Evolutionary conservation across 2,797 vertebrate genomes (phyloP).

Genomic region (Rhyacichthys aspro): DNA sequence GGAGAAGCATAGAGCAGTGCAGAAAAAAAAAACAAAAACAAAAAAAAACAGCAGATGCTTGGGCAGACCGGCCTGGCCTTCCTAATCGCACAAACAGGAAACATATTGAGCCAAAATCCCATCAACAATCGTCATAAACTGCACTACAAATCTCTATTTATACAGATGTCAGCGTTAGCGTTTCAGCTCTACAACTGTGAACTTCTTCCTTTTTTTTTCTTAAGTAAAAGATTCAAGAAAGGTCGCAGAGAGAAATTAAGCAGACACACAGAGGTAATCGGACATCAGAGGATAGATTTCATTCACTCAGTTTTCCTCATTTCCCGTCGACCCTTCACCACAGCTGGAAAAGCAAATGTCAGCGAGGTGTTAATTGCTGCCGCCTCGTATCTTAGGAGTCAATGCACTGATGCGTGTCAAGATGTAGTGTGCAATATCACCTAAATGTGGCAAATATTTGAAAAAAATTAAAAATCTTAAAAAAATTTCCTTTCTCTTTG

Average conservation of each 20-base stretch:
- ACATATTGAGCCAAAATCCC: conserved; percentile 54
- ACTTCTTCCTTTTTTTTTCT: no score
- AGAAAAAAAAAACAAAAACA: no score
- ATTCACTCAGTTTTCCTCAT: conserved; percentile 37
- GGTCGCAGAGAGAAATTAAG: conserved; percentile 29
- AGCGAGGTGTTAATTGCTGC: conserved; percentile 67
- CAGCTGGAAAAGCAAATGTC: conserved; percentile 66
- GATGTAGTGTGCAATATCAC: conserved; percentile 22
- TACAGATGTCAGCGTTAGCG: background rate
- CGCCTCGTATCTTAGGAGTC: conserved; percentile 41
- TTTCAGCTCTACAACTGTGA: conserved; percentile 15
- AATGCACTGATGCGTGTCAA: conserved; percentile 46
- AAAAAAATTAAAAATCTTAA: conserved; percentile 5
- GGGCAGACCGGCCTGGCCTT: conserved; percentile 37
- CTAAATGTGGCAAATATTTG: background rate
- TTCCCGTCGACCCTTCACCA: conserved; percentile 47
- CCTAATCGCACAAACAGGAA: conserved; percentile 37
- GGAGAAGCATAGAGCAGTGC: conserved; percentile 19
- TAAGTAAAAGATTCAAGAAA: conserved; percentile 29
- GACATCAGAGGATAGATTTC: conserved; percentile 15
- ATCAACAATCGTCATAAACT: conserved; percentile 26
- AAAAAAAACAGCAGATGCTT: conserved; percentile 54
- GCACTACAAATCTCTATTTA: background rate
- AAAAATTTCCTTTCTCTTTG: background rate
- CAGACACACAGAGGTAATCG: conserved; percentile 7